Evolutionary conservation across 2,888 invertebrate genomes (phyloP), one percentile per base, ranked within the genome.

Genomic region (Protodeltote pygarga): DNA sequence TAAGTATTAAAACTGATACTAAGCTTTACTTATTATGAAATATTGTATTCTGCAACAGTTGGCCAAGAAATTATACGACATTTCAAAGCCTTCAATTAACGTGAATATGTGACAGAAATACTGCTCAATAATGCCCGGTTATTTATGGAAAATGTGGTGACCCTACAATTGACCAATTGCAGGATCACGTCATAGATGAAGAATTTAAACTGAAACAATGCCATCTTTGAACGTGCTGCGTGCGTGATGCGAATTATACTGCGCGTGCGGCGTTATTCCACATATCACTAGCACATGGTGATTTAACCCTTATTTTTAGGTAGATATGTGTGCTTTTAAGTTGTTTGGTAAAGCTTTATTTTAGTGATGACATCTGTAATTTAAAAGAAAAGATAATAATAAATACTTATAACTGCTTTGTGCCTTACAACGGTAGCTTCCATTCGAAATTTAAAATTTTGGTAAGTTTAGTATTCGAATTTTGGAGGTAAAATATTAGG

Each of bases 131-230:
- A 23, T n/a, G 3, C 3, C 9, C 1, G 15, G 31, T 0, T 9
- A 8, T 5, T 29, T 29, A 13, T 25, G 59, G 9, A 5, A 34
- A 42, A 21, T 34, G 32, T 64, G 59, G 63, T 65, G 41, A 55
- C 58, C 41, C 61, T 58, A 64, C 47, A 55, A 55, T 72, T 83
- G 81, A 60, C 66, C 68, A 69, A 68, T 63, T 81, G 83, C 81
- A 81, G 62, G 73, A 76, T 81, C 81, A 75, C 89, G 87, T 87
- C 88, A 89, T 81, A 86, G 80, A 79, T 75, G 67, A 79, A 75
- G 88, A 87, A 88, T 88, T 85, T 86, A 76, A 85, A 83, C 81
- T 83, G 82, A 86, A 86, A 89, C 89, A 89, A 89, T 89, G 83
- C 81, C 80, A 83, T 83, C 80, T 86, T 81, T 59, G 67, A 77